Evolutionary conservation across 2,113 vertebrate species (phyloP).

Genomic region (Proterorhinus semilunaris): DNA sequence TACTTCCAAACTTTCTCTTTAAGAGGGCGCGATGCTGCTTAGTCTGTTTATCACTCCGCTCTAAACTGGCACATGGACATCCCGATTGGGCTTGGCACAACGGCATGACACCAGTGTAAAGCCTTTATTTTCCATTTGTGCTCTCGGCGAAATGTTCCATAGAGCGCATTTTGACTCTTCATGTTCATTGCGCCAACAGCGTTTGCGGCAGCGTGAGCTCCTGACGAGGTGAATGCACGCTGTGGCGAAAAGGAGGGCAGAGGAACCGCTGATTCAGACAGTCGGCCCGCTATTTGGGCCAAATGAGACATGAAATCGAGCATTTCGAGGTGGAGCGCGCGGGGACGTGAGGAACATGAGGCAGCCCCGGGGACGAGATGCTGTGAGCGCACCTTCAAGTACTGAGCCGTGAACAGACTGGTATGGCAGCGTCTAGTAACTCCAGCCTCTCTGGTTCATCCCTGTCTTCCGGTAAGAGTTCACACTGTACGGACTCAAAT

Average conservation of each 20-base stretch:
- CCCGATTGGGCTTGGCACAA: conserved; percentile 15
- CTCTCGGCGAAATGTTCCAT: conserved; percentile 9
- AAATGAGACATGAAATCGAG: conserved; percentile 30
- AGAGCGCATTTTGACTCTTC: not conserved
- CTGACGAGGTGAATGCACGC: conserved; percentile 18
- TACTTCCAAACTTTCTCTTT: conserved; percentile 74
- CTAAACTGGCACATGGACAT: conserved; percentile 77
- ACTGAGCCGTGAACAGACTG: conserved; percentile 58
- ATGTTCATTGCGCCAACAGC: conserved; percentile 12
- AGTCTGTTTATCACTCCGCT: conserved; percentile 63
- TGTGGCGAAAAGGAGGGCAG: conserved; percentile 8
- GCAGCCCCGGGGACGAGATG: conserved; percentile 53
- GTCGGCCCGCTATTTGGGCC: not conserved
- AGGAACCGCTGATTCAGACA: conserved; percentile 31
- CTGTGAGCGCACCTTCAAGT: conserved; percentile 71
- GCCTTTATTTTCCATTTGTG: not conserved
- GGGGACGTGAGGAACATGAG: conserved; percentile 60
- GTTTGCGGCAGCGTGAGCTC: conserved; percentile 44
- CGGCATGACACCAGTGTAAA: conserved; percentile 24
- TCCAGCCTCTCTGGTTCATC: conserved; percentile 97
- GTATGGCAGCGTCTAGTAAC: conserved; percentile 97
- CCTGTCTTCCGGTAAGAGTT: conserved; percentile 90
- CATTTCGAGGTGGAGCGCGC: conserved; percentile 36
- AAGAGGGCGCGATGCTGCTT: conserved; percentile 77
- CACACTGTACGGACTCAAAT: not conserved